Conservation (phyloP, 2,113 vertebrate species). For the Eulemur rufifrons region DNA sequence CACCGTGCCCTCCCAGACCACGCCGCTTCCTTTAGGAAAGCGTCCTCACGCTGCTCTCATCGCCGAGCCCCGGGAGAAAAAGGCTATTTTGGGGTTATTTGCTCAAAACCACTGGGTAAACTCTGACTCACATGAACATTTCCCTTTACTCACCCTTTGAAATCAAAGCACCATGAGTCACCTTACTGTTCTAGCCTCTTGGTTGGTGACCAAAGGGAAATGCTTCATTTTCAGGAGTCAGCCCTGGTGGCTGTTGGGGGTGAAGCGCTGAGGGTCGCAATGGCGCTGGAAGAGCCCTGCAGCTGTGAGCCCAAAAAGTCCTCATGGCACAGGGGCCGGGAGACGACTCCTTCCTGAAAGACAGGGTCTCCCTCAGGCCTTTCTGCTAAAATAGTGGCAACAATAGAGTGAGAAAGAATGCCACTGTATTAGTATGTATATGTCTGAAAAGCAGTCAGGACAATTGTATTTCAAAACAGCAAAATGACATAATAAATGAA, state of each 20-base stretch:
- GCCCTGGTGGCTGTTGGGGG: background rate
- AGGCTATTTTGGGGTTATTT: background rate
- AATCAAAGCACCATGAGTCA: background rate
- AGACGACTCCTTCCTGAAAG: background rate
- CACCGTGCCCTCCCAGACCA: background rate
- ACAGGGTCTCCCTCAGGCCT: background rate
- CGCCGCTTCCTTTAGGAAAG: background rate
- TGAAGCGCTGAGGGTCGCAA: background rate
- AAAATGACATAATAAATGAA: background rate
- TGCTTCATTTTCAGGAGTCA: background rate
- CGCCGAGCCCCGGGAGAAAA: background rate
- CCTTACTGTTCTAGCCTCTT: background rate
- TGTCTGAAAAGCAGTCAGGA: background rate
- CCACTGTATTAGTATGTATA: too few species aligned
- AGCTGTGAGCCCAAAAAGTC: background rate
- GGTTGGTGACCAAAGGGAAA: background rate
- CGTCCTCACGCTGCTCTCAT: background rate
- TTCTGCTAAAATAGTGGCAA: background rate
- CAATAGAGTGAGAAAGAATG: background rate
- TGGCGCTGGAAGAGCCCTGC: background rate
- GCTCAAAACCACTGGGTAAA: background rate
- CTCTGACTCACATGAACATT: conserved; percentile 31
- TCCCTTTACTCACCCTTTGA: conserved; percentile 36
- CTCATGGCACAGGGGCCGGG: fast-evolving
- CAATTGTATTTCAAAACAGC: background rate